Evolutionary conservation across 64 coral and sea anemone species (phyloP).

Genomic region (Porites australiensis): DNA sequence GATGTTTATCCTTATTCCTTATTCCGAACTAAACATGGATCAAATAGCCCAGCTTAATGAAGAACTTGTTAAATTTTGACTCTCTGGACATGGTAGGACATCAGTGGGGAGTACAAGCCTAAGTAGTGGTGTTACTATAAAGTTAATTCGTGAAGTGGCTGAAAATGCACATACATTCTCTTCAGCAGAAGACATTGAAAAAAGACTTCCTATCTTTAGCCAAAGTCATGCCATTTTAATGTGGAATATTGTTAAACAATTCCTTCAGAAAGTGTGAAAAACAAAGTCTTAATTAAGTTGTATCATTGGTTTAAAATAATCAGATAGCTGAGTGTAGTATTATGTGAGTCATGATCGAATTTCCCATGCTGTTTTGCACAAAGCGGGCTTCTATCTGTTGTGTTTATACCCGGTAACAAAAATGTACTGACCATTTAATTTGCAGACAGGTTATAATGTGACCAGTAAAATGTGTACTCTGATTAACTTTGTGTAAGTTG

Average conservation of each 20-base stretch:
- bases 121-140: neutral
- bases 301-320: too few species aligned
- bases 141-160: neutral
- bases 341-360: too few species aligned
- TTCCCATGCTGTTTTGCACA: neutral
- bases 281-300: too few species aligned
- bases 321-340: neutral
- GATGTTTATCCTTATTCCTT: neutral
- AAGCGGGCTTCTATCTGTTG: constrained; percentile 5
- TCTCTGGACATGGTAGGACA: neutral
- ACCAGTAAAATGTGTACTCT: too few species aligned
- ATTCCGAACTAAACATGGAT: neutral
- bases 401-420: neutral
- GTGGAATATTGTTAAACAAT: constrained; percentile 13
- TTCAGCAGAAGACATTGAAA: neutral
- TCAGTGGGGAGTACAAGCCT: constrained; percentile 16
- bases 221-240: constrained; percentile 25
- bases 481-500: too few species aligned
- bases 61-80: neutral
- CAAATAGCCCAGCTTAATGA: neutral
- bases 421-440: too few species aligned
- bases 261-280: too few species aligned
- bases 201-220: neutral
- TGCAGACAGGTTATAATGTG: too few species aligned
- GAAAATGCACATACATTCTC: neutral